phyloP scores from a whole-genome alignment of 1,140 invertebrate genomes.

The Drosophila chauvacae region DNA sequence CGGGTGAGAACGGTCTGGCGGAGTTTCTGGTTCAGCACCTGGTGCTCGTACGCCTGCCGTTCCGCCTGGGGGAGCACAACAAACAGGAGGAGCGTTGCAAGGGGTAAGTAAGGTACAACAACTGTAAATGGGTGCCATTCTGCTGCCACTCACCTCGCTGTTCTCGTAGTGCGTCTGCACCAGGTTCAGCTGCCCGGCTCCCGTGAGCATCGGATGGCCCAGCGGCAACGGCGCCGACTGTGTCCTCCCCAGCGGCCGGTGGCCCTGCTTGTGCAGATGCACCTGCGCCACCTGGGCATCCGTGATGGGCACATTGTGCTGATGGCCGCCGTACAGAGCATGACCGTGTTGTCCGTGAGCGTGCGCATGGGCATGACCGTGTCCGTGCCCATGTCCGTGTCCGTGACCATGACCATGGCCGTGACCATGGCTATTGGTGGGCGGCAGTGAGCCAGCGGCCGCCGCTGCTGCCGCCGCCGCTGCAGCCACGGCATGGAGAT shows the following conservation, averaged over 20 bases:
- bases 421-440: slow-evolving; percentile 52
- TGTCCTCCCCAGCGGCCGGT: slow-evolving; percentile 94
- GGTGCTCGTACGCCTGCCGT: slow-evolving; percentile 87
- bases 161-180: slow-evolving; percentile 87
- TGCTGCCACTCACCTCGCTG: slow-evolving; percentile 85
- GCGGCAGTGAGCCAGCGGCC: slow-evolving; percentile 47
- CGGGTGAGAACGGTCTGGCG: slow-evolving; percentile 94
- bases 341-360: slow-evolving; percentile 4
- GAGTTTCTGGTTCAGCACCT: slow-evolving; percentile 90
- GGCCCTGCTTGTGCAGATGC: slow-evolving; percentile 90
- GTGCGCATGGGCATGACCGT: slow-evolving; percentile 11
- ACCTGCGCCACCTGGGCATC: slow-evolving; percentile 88
- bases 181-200: slow-evolving; percentile 79
- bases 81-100: too few relatives aligned
- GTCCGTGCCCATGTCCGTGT: slow-evolving; percentile 22
- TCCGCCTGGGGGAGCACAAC: slow-evolving; percentile 81
- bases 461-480: slow-evolving; percentile 65
- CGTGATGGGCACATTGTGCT: slow-evolving; percentile 79
- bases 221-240: slow-evolving; percentile 96
- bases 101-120: too few relatives aligned
- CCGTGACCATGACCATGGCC: slow-evolving; percentile 12
- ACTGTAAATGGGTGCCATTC: too few relatives aligned
- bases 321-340: slow-evolving; percentile 32
- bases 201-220: slow-evolving; percentile 95
- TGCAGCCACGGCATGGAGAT: slow-evolving; percentile 69